Conservation (phyloP, 2,888 invertebrate genomes). For the Neoscelio sp. region DNA sequence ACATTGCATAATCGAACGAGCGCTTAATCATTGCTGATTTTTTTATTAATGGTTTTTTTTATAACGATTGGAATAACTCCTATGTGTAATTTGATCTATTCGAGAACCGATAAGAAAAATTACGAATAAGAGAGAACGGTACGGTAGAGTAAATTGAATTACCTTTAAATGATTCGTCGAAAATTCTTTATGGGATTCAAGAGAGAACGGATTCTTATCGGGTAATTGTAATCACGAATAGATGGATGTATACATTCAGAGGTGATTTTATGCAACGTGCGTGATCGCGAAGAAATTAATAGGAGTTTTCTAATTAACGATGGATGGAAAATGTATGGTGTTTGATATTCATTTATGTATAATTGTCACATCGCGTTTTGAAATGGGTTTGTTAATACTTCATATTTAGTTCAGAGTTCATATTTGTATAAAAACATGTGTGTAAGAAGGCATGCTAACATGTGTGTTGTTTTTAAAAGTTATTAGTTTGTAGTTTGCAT, state of each 20-base stretch:
- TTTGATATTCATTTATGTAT: too few relatives aligned
- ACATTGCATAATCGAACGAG: conserved; percentile 50
- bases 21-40: conserved; percentile 34
- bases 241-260: conserved; percentile 19
- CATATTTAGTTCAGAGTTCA: too few relatives aligned
- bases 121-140: conserved; percentile 27
- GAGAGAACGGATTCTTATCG: conserved; percentile 19
- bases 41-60: conserved; percentile 3
- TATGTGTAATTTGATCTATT: conserved; percentile 37
- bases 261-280: conserved; percentile 1
- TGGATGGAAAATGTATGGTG: too few relatives aligned
- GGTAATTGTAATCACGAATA: conserved; percentile 12
- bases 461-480: too few relatives aligned
- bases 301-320: too few relatives aligned
- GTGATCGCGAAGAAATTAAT: background rate
- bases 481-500: too few relatives aligned
- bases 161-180: conserved; percentile 30
- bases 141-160: conserved; percentile 13
- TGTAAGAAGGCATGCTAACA: too few relatives aligned
- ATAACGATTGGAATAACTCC: conserved; percentile 24
- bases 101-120: conserved; percentile 41
- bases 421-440: too few relatives aligned
- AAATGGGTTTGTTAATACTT: too few relatives aligned
- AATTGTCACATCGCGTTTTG: too few relatives aligned
- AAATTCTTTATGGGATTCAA: background rate